Conservation (phyloP, 2,113 vertebrate species). For the Silurus asotus region DNA sequence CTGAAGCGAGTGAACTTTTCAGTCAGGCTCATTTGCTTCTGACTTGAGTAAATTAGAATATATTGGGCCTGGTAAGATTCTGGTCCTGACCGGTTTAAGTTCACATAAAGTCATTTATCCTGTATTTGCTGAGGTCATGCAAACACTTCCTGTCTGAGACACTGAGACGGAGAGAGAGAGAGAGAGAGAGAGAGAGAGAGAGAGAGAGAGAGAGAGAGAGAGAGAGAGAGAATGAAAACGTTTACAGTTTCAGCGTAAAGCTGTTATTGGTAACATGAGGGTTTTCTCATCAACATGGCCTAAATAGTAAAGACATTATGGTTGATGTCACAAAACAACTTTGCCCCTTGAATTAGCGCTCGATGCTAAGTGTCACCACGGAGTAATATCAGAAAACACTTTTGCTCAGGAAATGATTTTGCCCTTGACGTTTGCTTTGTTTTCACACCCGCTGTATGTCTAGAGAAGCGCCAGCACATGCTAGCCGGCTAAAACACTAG, state of each 20-base stretch:
- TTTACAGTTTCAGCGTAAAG: background rate
- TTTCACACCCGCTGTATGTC: background rate
- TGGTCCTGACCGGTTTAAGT: background rate
- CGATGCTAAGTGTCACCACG: background rate
- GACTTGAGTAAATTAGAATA: constrained; percentile 17
- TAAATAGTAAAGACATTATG: background rate
- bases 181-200: background rate
- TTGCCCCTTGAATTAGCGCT: background rate
- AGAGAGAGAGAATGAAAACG: background rate
- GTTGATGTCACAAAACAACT: background rate
- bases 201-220: background rate
- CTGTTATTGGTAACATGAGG: background rate
- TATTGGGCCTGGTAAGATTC: background rate
- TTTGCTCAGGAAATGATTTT: background rate
- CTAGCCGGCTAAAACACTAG: background rate
- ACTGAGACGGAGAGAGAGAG: background rate
- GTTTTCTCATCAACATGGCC: background rate
- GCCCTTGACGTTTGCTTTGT: background rate
- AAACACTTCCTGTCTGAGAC: background rate
- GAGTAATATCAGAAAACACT: background rate
- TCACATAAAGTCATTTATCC: constrained; percentile 13
- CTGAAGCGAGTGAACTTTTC: background rate
- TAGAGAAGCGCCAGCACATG: background rate
- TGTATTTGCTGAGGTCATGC: background rate
- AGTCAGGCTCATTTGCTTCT: background rate